Base-by-base conservation (phyloP, 2,888 invertebrate species). In the Anoncus sp. region DNA sequence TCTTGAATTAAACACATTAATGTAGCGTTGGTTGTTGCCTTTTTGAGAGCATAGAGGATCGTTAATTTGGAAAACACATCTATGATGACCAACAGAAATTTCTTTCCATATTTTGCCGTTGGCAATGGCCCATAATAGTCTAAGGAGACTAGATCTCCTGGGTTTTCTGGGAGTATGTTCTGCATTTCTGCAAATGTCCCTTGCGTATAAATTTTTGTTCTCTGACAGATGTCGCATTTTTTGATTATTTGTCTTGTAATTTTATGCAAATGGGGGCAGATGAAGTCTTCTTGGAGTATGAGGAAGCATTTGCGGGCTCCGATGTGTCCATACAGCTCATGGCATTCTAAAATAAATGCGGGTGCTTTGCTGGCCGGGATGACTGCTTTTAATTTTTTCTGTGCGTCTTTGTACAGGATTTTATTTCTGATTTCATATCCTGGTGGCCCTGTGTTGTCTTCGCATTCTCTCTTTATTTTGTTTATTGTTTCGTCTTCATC, bases 41-140 rank as follows among this genome's bases (percentile, higher is more conserved):
- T 77, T 27, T 70, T 77, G 0, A 83, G 38, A 0, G 77, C 49
- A 12, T 81, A 83, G 1, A 82, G 51, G 6, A 51, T 71, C 0
- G 77, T 66, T 9, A 57, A 73, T 74, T 84, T 82, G 1, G 77
- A 75, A 31, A 84, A 82, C 0, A 78, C 78, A 57, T 85, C 83
- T 0, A 81, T 49, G 0, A 78, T 69, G 0, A 78, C 81, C 6
- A 81, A 45, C 2, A 80, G 51, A n/a, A 66, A 72, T 35, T 65
- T 73, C 6, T 67, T 47, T 6, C 80, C 79, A 0, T 31, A 62
- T 16, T 16, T 31, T 0, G 57, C 47, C 0, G 53, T 51, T 0
- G 80, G 82, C 0, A 81, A 16, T 2, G 79, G 81, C 0, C 80
- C 80, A 10, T 78, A 81, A 24, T 57, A 81, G 18, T 79, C 80